Evolutionary conservation across 2,888 invertebrate genomes (phyloP), one percentile per base, ranked within the genome.

Genomic region (Carpatolechia fugitivella): DNA sequence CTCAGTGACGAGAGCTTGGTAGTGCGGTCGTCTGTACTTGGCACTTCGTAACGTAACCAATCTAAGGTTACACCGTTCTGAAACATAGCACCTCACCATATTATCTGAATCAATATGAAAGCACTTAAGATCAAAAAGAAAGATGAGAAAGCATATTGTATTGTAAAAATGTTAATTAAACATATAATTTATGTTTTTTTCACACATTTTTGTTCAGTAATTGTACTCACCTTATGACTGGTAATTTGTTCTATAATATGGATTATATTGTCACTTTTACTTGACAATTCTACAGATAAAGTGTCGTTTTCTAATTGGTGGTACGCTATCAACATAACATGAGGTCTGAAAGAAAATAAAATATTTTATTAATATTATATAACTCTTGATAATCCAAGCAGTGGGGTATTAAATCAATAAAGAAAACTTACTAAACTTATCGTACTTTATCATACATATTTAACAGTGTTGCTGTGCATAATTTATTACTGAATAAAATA

Each of bases 221-320:
- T n/a, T n/a, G n/a, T n/a, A n/a, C 40, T 69, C 63, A 90, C 89
- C 80, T 86, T 85, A 59, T 84, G 83, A 60, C 83, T 78, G 52
- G 95, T 93, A 69, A 95, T 94, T 80, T 98, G 97, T 76, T 98
- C 97, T 41, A 98, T 90, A 60, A 95, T 93, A 80, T 96, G 93
- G 64, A 95, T 91, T 64, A 94, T 88, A 76, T 94, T 93, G 55
- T 94, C 93, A 62, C 93, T 92, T 53, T 93, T 91, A 60, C 93
- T 91, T 67, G 97, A 94, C 69, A 97, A 93, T 64, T 94, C 93
- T 30, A 96, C 95, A 72, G 93, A 93, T n/a, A 97, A 80, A 0
- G 97, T 97, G 84, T 97, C 97, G 79, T 95, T 95, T 78, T 98
- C 97, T 33, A 97, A 94, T 82, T 96, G 94, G 69, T 95, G 95